Percentiles rank a stretch among this genome's conserved stretches.
Evolutionary conservation across 2,797 vertebrate species (phyloP).

Genomic region (Typhlichthys subterraneus): DNA sequence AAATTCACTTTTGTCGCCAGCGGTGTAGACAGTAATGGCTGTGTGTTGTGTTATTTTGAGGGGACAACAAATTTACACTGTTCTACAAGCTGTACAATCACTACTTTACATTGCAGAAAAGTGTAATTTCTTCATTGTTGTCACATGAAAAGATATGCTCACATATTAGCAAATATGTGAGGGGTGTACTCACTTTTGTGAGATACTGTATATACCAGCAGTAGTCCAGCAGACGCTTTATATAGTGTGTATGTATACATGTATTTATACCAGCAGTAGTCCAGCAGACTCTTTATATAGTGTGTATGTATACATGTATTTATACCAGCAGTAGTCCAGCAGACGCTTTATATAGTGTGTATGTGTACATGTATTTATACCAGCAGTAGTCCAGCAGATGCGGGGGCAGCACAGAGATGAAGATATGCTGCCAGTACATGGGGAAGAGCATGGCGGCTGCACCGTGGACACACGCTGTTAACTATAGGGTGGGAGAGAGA

Average conservation of each 20-base stretch:
- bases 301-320: background rate
- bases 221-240: conserved; percentile 3
- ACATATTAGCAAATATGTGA: no score
- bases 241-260: conserved; percentile 2
- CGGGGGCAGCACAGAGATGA: conserved; percentile 96
- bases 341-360: conserved; percentile 7
- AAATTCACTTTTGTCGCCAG: no score
- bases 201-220: no score
- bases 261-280: conserved; percentile 92
- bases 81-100: no score
- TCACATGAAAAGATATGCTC: no score
- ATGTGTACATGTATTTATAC: conserved; percentile 64
- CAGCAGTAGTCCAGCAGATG: conserved; percentile 99
- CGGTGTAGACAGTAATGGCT: no score
- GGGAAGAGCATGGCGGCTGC: conserved; percentile 94
- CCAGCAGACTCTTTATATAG: conserved; percentile 78
- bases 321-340: background rate
- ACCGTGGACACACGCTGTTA: conserved; percentile 97
- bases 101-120: no score
- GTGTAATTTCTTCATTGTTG: no score
- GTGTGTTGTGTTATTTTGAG: no score
- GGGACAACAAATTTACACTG: no score
- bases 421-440: conserved; percentile 99
- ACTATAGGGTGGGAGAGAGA: conserved; percentile 71
- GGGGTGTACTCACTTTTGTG: no score